phyloP scores from a whole-genome alignment of 2,888 invertebrate species.

The Eurois occulta region DNA sequence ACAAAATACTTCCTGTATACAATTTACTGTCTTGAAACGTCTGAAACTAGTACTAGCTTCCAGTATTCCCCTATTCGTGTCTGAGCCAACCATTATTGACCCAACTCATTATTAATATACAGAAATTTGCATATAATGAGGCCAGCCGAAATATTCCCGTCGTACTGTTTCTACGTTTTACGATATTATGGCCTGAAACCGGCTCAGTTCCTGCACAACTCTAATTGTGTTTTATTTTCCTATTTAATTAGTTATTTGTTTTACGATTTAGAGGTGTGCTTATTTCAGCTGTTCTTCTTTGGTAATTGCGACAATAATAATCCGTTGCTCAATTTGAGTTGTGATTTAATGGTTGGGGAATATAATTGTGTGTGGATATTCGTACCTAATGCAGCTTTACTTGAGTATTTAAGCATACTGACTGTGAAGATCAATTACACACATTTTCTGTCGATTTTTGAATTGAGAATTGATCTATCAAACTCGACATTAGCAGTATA shows the following conservation, averaged over 20 bases:
- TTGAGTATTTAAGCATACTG: neutral
- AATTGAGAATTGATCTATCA: neutral
- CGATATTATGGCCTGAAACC: slow-evolving; percentile 59
- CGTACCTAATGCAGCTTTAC: neutral
- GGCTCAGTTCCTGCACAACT: slow-evolving; percentile 45
- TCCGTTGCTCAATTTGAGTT: slow-evolving; percentile 8
- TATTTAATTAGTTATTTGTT: slow-evolving; percentile 69
- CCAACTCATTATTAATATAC: slow-evolving; percentile 79
- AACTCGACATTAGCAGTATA: neutral
- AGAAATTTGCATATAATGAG: slow-evolving; percentile 82
- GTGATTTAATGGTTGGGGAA: slow-evolving; percentile 13
- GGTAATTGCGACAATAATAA: slow-evolving; percentile 48
- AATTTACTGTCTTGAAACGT: slow-evolving; percentile 22
- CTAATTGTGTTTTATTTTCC: slow-evolving; percentile 71
- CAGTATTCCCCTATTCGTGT: slow-evolving; percentile 48
- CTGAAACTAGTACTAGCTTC: slow-evolving; percentile 39
- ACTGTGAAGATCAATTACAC: neutral
- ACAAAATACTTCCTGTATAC: slow-evolving; percentile 3
- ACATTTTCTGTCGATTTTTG: neutral
- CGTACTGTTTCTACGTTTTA: slow-evolving; percentile 69
- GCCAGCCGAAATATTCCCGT: slow-evolving; percentile 72
- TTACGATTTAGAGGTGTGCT: slow-evolving; percentile 45
- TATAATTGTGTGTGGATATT: neutral
- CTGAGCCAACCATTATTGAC: slow-evolving; percentile 65
- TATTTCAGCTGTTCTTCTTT: slow-evolving; percentile 31